Evolutionary conservation across 2,888 invertebrate genomes (phyloP).

Genomic region (Orgyia antiqua): DNA sequence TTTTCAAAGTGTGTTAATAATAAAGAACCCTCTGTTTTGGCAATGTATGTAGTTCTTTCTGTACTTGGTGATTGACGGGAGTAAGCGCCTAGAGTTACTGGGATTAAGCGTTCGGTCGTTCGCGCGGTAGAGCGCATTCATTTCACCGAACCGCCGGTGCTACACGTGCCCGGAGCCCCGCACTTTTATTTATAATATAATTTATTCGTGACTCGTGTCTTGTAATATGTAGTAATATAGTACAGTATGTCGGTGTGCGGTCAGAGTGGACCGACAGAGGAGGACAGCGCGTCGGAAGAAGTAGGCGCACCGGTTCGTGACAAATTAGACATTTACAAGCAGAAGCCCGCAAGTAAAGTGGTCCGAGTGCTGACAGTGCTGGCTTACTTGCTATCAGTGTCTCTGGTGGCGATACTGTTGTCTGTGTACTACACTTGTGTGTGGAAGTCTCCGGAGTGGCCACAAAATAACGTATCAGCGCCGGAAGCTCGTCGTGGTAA

Average conservation of each 20-base stretch:
- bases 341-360: conserved; percentile 62
- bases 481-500: conserved; percentile 29
- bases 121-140: conserved; percentile 28
- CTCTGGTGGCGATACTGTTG: conserved; percentile 88
- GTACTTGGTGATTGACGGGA: too few species aligned
- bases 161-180: conserved; percentile 35
- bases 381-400: conserved; percentile 90
- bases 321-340: conserved; percentile 51
- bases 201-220: conserved; percentile 21
- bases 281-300: conserved; percentile 26
- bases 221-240: conserved; percentile 43
- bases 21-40: too few species aligned
- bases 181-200: conserved; percentile 27
- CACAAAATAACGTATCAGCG: conserved; percentile 37
- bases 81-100: too few species aligned
- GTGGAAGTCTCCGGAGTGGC: conserved; percentile 84
- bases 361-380: conserved; percentile 86
- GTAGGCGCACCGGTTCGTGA: conserved; percentile 10
- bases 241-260: conserved; percentile 58
- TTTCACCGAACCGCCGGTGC: conserved; percentile 47
- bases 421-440: conserved; percentile 90
- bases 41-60: too few species aligned
- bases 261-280: conserved; percentile 42
- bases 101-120: conserved; percentile 13
- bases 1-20: too few species aligned